Conservation (phyloP, 1,140 invertebrate genomes). For the Schlechtendalia chinensis region DNA sequence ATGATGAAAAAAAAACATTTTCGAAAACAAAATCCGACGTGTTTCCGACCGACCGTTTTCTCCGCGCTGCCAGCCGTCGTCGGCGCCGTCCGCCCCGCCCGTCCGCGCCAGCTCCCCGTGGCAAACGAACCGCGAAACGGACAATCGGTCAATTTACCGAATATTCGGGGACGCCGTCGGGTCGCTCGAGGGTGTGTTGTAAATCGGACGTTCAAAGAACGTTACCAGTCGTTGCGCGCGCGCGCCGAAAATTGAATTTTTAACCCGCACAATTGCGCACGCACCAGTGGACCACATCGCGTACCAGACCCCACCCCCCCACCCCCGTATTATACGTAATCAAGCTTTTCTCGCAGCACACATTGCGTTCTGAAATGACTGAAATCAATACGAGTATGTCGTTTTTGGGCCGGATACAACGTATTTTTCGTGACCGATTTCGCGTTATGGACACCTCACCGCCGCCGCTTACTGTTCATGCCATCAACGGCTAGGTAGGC, state of each 20-base stretch:
- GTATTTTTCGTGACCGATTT: too few relatives aligned
- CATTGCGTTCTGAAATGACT: too few relatives aligned
- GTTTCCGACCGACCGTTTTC: background rate
- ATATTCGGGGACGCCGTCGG: background rate
- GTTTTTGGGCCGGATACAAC: too few relatives aligned
- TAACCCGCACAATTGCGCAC: background rate
- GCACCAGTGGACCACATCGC: too few relatives aligned
- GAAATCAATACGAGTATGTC: too few relatives aligned
- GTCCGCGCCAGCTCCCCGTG: too few relatives aligned
- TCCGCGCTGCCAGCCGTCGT: background rate
- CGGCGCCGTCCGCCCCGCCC: background rate
- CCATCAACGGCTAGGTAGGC: too few relatives aligned
- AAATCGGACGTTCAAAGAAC: background rate
- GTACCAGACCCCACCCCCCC: too few relatives aligned
- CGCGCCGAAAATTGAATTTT: background rate
- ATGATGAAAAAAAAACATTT: background rate
- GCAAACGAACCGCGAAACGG: slow-evolving; percentile 40
- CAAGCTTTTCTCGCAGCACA: too few relatives aligned
- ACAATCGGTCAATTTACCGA: slow-evolving; percentile 36
- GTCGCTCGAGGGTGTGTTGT: background rate
- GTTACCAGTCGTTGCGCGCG: background rate
- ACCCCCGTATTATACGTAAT: too few relatives aligned
- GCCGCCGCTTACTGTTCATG: too few relatives aligned
- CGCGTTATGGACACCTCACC: too few relatives aligned
- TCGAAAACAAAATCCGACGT: background rate